Conservation (phyloP, 2,797 vertebrate genomes). For the Gadopsis marmoratus region DNA sequence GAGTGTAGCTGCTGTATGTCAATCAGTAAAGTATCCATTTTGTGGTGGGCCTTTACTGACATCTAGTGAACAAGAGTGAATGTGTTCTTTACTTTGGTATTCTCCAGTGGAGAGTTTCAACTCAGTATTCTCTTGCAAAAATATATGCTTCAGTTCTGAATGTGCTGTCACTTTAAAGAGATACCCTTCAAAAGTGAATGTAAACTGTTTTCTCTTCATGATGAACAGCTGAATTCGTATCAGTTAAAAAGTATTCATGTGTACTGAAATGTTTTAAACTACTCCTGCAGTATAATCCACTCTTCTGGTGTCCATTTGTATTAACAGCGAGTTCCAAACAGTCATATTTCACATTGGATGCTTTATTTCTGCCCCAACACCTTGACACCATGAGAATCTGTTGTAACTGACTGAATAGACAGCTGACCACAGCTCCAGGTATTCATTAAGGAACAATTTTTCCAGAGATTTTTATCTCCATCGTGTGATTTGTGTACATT, state of each 20-base stretch:
- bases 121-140: neutral
- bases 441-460: neutral
- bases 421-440: neutral
- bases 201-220: neutral
- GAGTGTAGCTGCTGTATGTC: neutral
- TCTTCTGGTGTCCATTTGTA: neutral
- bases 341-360: neutral
- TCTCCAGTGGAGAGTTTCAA: neutral
- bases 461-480: neutral
- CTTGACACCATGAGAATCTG: neutral
- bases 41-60: conserved; percentile 58
- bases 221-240: neutral
- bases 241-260: neutral
- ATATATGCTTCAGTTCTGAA: neutral
- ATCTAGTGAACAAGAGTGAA: conserved; percentile 66
- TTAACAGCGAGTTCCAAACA: neutral
- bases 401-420: neutral
- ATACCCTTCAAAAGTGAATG: neutral
- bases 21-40: rapidly evolving
- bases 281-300: neutral
- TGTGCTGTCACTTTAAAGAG: neutral
- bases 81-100: neutral
- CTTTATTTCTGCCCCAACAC: neutral
- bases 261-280: neutral
- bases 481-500: neutral